Evolutionary conservation across 2,113 vertebrate species (phyloP).

Genomic region (Rattus rattus): DNA sequence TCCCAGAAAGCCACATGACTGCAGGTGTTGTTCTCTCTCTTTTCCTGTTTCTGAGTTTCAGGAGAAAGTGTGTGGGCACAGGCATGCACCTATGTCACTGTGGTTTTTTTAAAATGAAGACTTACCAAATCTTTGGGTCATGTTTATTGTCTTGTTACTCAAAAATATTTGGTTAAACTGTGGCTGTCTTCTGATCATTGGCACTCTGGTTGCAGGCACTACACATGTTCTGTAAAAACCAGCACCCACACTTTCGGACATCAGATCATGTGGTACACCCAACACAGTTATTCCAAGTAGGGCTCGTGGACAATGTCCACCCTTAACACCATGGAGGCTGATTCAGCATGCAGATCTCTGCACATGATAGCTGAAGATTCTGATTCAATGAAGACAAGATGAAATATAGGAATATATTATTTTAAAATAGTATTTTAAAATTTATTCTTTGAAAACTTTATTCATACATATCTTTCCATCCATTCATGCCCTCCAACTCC

Average conservation of each 20-base stretch:
- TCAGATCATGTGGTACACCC: not conserved
- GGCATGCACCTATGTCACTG: not conserved
- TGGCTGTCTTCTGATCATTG: not conserved
- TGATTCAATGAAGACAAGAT: not conserved
- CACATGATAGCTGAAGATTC: not conserved
- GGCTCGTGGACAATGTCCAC: not conserved
- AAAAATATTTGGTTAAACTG: not conserved
- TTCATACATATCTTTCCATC: no score
- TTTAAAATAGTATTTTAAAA: not conserved
- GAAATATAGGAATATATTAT: not conserved
- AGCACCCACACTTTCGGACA: not conserved
- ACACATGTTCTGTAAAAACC: not conserved
- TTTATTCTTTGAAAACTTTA: not conserved
- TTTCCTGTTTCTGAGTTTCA: not conserved
- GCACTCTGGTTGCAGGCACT: not conserved
- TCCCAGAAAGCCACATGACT: not conserved
- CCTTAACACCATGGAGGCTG: not conserved
- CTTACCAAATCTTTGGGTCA: not conserved
- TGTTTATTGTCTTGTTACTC: not conserved
- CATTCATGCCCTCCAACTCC: not conserved
- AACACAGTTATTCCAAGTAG: not conserved
- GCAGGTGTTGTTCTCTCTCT: not conserved
- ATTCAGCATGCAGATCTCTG: not conserved
- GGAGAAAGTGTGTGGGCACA: not conserved
- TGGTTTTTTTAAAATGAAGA: constrained; percentile 3